Evolutionary conservation across 2,113 vertebrate species (phyloP).

Genomic region (Fregata magnificens): DNA sequence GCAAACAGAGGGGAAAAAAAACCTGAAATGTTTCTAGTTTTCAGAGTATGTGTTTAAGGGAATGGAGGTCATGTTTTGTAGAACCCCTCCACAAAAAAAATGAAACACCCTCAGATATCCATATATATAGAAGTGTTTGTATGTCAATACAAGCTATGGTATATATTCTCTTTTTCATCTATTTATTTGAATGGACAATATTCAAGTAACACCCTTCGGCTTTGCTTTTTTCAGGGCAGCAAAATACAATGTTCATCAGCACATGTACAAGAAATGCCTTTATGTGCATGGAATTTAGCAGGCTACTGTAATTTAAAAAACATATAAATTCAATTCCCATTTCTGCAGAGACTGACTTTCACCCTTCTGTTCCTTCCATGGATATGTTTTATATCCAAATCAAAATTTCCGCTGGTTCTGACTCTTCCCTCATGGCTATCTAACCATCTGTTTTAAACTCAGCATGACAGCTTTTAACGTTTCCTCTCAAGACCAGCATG

Average conservation of each 20-base stretch:
- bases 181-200: constrained; percentile 31
- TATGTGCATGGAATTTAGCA: neutral
- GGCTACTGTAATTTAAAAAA: neutral
- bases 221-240: neutral
- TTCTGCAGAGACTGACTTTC: neutral
- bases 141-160: constrained; percentile 19
- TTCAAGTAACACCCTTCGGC: neutral
- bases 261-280: neutral
- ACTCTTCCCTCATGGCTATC: neutral
- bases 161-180: constrained; percentile 9
- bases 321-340: neutral
- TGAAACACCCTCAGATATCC: constrained; percentile 56
- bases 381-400: neutral
- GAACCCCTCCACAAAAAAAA: constrained; percentile 34
- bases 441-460: neutral
- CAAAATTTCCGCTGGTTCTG: neutral
- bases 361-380: neutral
- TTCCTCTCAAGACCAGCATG: neutral
- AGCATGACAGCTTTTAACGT: neutral
- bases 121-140: neutral
- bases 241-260: neutral
- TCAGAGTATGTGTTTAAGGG: neutral
- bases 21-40: neutral
- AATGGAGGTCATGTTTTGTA: constrained; percentile 19
- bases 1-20: neutral